Evolutionary conservation across 2,888 invertebrate genomes (phyloP), one percentile per base, ranked within the genome.

Genomic region (Leistus spinibarbis): DNA sequence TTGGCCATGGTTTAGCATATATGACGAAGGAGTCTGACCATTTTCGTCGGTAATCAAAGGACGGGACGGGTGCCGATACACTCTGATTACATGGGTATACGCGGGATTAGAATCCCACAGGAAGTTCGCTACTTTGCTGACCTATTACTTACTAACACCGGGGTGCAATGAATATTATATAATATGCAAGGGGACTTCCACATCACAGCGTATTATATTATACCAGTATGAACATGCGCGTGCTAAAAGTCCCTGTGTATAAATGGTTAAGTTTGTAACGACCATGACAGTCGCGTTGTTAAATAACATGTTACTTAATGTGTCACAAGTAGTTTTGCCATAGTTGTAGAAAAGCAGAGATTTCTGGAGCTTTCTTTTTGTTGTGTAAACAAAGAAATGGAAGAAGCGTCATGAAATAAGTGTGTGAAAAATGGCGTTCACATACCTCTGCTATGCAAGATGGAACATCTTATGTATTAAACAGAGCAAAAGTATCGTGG

Each of bases 111-210:
- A 65, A 54, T 56, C 71, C 71, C 71, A 65, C 71, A 71, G 71
- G 71, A 71, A 71, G 71, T 70, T 70, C n/a, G 54, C 63, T 70
- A 70, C 62, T 71, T 71, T 71, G 71, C 71, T 65, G 57, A 71
- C 71, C 71, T 71, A 71, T 71, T 71, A 65, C 71, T 71, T 71
- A 71, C 71, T 71, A 71, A 63, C 71, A 63, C 65, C 71, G 71
- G 71, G 71, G 65, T 71, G 71, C 71, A 65, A 71, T 71, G 71
- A 71, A 71, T 71, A 71, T 71, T 65, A 71, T 71, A 71, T 71
- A 65, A 71, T 71, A 71, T 71, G 54, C 71, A 64, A 20, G 56
- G 56, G 65, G 65, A 71, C 70, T 71, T 70, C 40, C 62, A 40
- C 4, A 40, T 40, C 40, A 40, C 40, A 40, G 40, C 40, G 40